These are phyloP conservation scores for Rhineura floridana DNA, from an alignment of 2,113 vertebrate species.

Conservation along the genomic window DNA sequence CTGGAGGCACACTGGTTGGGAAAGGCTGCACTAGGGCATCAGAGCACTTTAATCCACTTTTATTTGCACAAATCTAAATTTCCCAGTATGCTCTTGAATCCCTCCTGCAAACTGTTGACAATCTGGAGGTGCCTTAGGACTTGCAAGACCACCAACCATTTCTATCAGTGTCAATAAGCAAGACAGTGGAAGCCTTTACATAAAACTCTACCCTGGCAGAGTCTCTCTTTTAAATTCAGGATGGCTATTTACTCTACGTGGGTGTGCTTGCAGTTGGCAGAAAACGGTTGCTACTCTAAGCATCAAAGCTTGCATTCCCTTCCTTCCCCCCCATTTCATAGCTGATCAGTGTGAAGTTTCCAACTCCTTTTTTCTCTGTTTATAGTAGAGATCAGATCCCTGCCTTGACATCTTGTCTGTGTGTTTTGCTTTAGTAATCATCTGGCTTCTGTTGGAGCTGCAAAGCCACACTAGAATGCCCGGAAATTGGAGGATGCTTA, in stretches of 20 bases:
- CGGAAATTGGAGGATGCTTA: conserved; percentile 4
- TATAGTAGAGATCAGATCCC: conserved; percentile 9
- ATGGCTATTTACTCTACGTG: neutral
- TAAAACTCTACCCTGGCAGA: neutral
- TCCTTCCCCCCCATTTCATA: neutral
- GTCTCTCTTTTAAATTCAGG: neutral
- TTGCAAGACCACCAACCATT: neutral
- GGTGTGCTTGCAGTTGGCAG: neutral
- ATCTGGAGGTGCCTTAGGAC: no score
- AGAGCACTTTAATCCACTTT: no score
- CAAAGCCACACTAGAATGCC: neutral
- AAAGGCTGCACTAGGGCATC: no score
- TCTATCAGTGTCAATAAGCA: neutral
- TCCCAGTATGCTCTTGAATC: no score
- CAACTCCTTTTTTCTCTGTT: neutral
- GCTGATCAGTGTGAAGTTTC: neutral
- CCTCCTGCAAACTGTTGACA: no score
- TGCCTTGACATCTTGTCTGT: neutral
- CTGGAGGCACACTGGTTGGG: no score
- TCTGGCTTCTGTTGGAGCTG: neutral
- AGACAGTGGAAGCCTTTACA: neutral
- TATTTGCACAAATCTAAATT: no score
- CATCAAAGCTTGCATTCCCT: neutral
- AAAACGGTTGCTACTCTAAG: neutral
- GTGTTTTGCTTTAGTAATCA: conserved; percentile 16